Evolutionary conservation across 2,797 vertebrate species (phyloP), one percentile per base, ranked within the genome.

Genomic region (Alectoris magna): DNA sequence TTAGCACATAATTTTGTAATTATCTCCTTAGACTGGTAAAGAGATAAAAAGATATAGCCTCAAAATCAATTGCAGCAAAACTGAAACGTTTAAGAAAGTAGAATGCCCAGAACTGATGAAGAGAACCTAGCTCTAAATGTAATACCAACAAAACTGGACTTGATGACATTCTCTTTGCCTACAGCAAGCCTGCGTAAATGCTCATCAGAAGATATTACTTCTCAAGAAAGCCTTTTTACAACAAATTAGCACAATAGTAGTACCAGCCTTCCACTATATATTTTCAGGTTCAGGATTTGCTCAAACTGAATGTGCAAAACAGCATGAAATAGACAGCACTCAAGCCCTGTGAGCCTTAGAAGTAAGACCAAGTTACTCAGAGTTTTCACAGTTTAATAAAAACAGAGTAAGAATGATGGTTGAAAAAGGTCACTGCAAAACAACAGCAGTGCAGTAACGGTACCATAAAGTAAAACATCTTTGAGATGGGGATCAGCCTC

Each of bases 351-450:
- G 88, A n/a, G 29, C 77, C 84, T 70, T 53, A 39, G 89, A 94
- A 82, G 53, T 55, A 88, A 88, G 43, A 71, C 68, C 15, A 0
- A 89, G n/a, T 76, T 91, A 69, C 39, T 84, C 24, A 4, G 56
- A 39, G 55, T 85, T 78, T 59, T 48, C 70, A 8, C 0, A 66
- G 41, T 55, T 87, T 72, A 94, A 87, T 80, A 75, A 94, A 94
- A 92, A 78, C 84, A 73, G 46, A 87, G 75, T 72, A 62, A 84
- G 68, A 92, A 27, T 0, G 0, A 87, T 41, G 63, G 55, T 53
- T 75, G n/a, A 14, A 74, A 96, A 90, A 94, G 86, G 75, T 96
- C 84, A 95, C 26, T 4, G 46, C 64, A 19, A 93, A 91, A 85
- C 84, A 91, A 84, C 29, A 80, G 76, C 39, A 78, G 43, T 4